Conservation (phyloP, 2,113 vertebrate species). For the Psilopsiagon aymara region DNA sequence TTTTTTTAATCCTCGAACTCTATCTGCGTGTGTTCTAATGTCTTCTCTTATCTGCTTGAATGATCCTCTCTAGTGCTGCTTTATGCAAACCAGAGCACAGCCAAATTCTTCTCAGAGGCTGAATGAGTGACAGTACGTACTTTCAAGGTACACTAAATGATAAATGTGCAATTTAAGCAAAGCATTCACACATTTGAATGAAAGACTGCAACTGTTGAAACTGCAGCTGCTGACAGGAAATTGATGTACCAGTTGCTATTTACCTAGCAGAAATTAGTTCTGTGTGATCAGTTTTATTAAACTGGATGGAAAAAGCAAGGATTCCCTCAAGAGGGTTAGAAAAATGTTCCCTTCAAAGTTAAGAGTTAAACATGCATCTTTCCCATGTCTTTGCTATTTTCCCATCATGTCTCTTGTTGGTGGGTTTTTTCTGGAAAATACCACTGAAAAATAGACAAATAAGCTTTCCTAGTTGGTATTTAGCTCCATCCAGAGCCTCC, state of each 20-base stretch:
- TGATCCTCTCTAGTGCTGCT: not conserved
- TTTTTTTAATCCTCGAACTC: not conserved
- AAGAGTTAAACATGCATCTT: not conserved
- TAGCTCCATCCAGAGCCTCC: not conserved
- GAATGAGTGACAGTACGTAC: constrained; percentile 27
- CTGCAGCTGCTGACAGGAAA: constrained; percentile 66
- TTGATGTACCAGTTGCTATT: constrained; percentile 73
- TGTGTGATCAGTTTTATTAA: constrained; percentile 48
- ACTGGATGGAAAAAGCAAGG: constrained; percentile 6
- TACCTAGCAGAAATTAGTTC: constrained; percentile 75
- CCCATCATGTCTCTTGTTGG: not conserved
- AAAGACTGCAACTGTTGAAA: constrained; percentile 63
- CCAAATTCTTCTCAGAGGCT: not conserved
- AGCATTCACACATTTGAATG: constrained; percentile 70
- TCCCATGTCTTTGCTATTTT: not conserved
- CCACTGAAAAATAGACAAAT: not conserved
- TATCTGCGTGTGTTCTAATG: not conserved
- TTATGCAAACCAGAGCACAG: not conserved
- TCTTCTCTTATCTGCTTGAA: not conserved
- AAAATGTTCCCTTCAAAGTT: not conserved
- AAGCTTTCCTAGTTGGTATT: not conserved
- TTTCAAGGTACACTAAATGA: constrained; percentile 68
- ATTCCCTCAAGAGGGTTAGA: constrained; percentile 1
- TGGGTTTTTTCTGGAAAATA: not conserved
- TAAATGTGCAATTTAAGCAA: constrained; percentile 69